These are phyloP conservation scores for Orbicella faveolata DNA, from an alignment of 64 coral and sea anemone genomes.

Conservation along the genomic window DNA sequence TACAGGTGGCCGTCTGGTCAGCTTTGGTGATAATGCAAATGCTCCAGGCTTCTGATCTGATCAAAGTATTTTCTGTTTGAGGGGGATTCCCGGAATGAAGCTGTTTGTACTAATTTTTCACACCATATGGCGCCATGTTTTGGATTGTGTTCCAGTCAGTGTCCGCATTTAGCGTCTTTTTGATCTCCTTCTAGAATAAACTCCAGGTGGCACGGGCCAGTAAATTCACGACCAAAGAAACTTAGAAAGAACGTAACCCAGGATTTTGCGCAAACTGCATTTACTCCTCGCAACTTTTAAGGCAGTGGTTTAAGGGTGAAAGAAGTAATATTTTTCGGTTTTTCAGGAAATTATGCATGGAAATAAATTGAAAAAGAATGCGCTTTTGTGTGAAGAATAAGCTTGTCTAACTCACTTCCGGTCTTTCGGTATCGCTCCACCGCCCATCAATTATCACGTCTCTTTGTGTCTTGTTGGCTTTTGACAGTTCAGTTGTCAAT, in stretches of 20 bases:
- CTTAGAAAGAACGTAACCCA: too few species aligned
- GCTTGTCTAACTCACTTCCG: conserved; percentile 7
- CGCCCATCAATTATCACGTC: conserved; percentile 5
- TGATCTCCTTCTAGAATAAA: neutral
- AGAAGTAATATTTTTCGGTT: neutral
- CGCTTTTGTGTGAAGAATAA: neutral
- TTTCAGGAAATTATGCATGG: neutral
- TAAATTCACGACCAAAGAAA: neutral
- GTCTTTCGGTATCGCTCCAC: neutral
- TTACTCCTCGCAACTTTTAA: neutral
- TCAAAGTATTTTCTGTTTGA: neutral
- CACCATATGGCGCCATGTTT: conserved; percentile 17
- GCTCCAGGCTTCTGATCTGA: neutral
- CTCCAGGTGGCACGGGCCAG: neutral
- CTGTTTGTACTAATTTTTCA: conserved; percentile 18
- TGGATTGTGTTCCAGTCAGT: neutral
- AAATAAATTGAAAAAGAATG: neutral
- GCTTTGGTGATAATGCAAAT: conserved; percentile 11
- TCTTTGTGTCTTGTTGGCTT: conserved; percentile 5
- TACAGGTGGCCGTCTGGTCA: neutral
- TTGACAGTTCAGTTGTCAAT: conserved; percentile 21
- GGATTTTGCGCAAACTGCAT: too few species aligned
- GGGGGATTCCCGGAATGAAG: conserved; percentile 41
- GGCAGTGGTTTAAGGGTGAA: neutral
- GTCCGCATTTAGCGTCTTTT: neutral